Percentiles rank a stretch among this genome's conserved stretches.
phyloP scores from a whole-genome alignment of 2,888 invertebrate species.

The Brachypterus glaber region DNA sequence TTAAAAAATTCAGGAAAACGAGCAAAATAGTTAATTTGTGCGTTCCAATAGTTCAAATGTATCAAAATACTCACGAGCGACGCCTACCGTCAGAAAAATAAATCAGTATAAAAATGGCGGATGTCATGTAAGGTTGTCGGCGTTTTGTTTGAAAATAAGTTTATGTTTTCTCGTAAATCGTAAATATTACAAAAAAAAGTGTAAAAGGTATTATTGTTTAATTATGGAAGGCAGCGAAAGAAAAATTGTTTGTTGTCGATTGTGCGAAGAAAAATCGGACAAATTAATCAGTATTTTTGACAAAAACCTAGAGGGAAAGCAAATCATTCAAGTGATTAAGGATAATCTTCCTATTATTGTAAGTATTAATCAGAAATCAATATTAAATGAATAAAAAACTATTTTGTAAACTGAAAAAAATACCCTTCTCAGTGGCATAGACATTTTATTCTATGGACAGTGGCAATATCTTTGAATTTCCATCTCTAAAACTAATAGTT shows the following conservation, averaged over 20 bases:
- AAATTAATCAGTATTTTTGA: slow-evolving; percentile 38
- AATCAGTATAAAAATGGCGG: slow-evolving; percentile 33
- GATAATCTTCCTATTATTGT: slow-evolving; percentile 37
- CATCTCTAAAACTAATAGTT: neutral
- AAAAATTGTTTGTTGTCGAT: slow-evolving; percentile 35
- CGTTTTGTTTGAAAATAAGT: slow-evolving; percentile 25
- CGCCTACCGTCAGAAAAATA: slow-evolving; percentile 17
- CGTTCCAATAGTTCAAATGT: no score
- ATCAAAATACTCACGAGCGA: no score
- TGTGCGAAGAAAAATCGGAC: slow-evolving; percentile 33
- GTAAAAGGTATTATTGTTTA: no score
- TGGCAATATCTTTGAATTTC: neutral
- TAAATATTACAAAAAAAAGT: no score
- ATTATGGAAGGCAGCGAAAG: no score
- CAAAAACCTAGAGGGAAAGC: slow-evolving; percentile 35
- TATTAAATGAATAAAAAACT: no score
- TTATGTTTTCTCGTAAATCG: no score
- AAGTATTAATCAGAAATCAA: no score
- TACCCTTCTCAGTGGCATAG: no score
- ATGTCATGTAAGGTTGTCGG: slow-evolving; percentile 29
- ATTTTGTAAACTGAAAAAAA: slow-evolving; percentile 4
- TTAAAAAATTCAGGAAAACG: no score
- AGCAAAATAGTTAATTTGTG: no score
- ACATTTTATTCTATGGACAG: slow-evolving; percentile 1
- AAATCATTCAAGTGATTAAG: slow-evolving; percentile 37